phyloP scores from a whole-genome alignment of 2,113 vertebrate genomes.

The Hiodon alosoides region DNA sequence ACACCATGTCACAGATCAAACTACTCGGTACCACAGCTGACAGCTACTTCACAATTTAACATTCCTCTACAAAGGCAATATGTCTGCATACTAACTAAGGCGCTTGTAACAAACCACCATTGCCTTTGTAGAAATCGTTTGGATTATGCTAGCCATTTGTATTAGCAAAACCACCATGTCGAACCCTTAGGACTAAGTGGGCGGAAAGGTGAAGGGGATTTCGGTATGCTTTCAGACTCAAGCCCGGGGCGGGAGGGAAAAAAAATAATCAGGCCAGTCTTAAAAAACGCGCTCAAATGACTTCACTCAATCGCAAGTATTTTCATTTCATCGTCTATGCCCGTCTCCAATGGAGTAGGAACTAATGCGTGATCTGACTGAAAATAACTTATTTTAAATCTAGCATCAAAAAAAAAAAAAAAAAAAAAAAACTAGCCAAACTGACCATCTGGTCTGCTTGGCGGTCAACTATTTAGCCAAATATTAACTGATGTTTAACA shows the following conservation, averaged over 20 bases:
- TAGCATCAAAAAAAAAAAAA: no score
- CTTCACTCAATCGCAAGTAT: neutral
- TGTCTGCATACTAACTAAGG: neutral
- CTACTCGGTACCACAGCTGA: neutral
- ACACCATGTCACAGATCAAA: neutral
- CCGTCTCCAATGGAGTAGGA: no score
- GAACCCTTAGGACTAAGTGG: neutral
- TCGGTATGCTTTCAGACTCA: neutral
- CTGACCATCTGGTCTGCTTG: no score
- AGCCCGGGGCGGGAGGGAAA: constrained; percentile 16
- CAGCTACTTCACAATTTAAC: neutral
- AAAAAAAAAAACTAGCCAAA: no score
- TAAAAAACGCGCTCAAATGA: constrained; percentile 7
- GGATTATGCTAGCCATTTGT: no score
- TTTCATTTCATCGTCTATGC: neutral
- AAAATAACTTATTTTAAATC: no score
- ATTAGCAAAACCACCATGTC: neutral
- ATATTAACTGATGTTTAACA: no score
- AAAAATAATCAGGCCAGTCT: constrained; percentile 8
- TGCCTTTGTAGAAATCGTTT: no score
- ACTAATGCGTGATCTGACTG: no score
- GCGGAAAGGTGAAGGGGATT: constrained; percentile 4
- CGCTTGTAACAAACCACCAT: no score
- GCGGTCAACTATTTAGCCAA: no score
- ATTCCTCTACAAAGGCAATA: neutral